Evolutionary conservation across 2,113 vertebrate genomes (phyloP).

Genomic region (Mesoclemmys tuberculata): DNA sequence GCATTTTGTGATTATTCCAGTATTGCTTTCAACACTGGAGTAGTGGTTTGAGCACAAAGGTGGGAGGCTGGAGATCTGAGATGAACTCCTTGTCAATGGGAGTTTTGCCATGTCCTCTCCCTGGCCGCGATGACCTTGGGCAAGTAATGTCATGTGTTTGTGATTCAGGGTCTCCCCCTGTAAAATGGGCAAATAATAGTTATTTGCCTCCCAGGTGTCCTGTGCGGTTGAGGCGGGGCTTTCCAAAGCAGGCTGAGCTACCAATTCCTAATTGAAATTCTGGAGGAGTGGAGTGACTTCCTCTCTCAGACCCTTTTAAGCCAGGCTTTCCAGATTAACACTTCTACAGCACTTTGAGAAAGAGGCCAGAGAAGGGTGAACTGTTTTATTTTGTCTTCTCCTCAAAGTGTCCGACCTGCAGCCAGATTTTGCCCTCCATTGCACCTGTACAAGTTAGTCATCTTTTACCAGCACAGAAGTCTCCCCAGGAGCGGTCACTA

Average conservation of each 20-base stretch:
- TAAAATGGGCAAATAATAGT: background rate
- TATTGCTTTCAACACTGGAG: rapidly evolving
- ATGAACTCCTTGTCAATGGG: background rate
- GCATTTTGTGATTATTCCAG: background rate
- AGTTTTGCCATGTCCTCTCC: background rate
- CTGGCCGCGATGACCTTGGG: background rate
- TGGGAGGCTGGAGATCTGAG: background rate
- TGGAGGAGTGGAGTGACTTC: background rate
- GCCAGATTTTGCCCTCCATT: background rate
- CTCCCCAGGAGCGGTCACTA: background rate
- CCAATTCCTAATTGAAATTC: background rate
- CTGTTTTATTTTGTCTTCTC: background rate
- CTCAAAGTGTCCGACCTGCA: background rate
- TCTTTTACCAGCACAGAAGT: background rate
- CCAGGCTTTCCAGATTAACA: constrained; percentile 46
- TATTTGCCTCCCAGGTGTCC: background rate
- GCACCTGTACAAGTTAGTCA: background rate
- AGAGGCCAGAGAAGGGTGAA: background rate
- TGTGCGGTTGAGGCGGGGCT: background rate
- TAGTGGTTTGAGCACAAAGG: background rate
- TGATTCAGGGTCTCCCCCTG: background rate
- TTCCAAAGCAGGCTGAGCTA: background rate
- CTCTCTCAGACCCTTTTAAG: background rate
- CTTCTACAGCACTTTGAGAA: background rate
- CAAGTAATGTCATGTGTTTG: background rate